Conservation (phyloP, 2,888 invertebrate species). For the Drosophila formosana region DNA sequence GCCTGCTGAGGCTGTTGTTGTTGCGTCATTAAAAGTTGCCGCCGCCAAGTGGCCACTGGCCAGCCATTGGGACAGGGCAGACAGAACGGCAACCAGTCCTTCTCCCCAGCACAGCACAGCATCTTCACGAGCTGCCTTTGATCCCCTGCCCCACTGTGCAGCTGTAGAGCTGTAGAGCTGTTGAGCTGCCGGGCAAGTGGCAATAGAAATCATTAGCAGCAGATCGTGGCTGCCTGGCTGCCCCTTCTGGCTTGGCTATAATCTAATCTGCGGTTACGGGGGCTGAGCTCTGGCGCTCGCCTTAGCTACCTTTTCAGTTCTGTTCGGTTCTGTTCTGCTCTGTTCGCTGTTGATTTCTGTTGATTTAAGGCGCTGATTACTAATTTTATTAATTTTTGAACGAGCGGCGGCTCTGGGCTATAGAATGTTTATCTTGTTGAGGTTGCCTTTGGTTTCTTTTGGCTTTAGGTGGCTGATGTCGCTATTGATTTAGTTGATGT, state of each 20-base stretch:
- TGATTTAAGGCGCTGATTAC: conserved; percentile 79
- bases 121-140: conserved; percentile 6
- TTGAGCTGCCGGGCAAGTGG: conserved; percentile 35
- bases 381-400: conserved; percentile 81
- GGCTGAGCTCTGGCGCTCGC: conserved; percentile 49
- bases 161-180: no score
- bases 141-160: conserved; percentile 27
- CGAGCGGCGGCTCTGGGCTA: conserved; percentile 58
- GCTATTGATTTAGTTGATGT: conserved; percentile 82
- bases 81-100: conserved; percentile 61
- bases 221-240: conserved; percentile 14
- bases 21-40: conserved; percentile 69
- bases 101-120: conserved; percentile 21
- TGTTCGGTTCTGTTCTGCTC: no score
- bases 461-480: conserved; percentile 71
- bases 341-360: conserved; percentile 44
- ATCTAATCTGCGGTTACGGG: conserved; percentile 73
- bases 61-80: conserved; percentile 41
- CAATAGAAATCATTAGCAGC: conserved; percentile 80
- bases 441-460: conserved; percentile 22
- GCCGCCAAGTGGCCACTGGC: conserved; percentile 32
- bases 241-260: conserved; percentile 54
- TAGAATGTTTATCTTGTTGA: conserved; percentile 42
- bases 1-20: conserved; percentile 30
- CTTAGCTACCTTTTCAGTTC: conserved; percentile 60